Base-by-base conservation (phyloP, 2,797 vertebrate species). In the Oreochromis mossambicus region DNA sequence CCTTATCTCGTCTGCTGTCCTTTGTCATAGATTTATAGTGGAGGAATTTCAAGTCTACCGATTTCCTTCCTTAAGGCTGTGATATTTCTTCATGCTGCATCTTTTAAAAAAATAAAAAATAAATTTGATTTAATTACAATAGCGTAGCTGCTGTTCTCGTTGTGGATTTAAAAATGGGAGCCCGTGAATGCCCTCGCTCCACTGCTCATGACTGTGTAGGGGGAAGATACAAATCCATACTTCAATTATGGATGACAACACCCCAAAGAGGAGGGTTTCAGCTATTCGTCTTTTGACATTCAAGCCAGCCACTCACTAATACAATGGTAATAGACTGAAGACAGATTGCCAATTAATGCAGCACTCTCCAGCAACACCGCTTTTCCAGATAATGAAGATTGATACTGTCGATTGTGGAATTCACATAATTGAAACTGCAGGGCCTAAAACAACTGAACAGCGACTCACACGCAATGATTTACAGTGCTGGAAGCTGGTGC, bases 21-120 rank as follows among this genome's bases (percentile, higher is more conserved):
- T 93, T 90, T 88, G 90, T 91, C 85, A 90, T 63, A 94, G 91
- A 94, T 93, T 95, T 95, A 95, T 87, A 93, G 92, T 38, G 78
- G 50, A 84, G 87, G 88, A 94, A 93, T 92, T 88, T 91, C 82
- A 89, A 88, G 85, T 86, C 75, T 86, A 85, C 86, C 56, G 89
- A 93, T 91, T 93, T 92, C 75, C 78, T 87, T 86, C 82, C 91
- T 90, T 68, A 26, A 9, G 78, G 76, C 85, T 88, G 81, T 80
- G 85, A 88, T 88, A 84, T 91, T 83, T 89, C 83, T 84, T 88
- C 79, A 75, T 70, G 83, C 84, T 77, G 81, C 81, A 84, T 92
- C 83, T 85, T 80, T 79, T 63, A 13, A 85, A 83, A 70, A 70
- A 77, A 81, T 0, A 66, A 2, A 41, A 70, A 46, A 77, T 1